Evolutionary conservation across 2,888 invertebrate genomes (phyloP), one percentile per base, ranked within the genome.

Genomic region (Eupeodes luniger): DNA sequence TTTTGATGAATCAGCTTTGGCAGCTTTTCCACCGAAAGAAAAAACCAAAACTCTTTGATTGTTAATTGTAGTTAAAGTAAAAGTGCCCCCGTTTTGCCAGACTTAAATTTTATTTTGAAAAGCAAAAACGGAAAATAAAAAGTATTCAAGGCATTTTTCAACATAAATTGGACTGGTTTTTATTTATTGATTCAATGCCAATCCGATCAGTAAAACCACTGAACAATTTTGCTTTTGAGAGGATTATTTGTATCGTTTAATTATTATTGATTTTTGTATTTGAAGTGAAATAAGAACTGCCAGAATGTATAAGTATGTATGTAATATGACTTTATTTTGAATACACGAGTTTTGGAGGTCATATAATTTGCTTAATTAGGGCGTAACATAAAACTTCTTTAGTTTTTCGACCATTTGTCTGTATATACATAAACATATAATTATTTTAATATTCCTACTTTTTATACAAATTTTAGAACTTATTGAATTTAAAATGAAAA

Each of bases 141-240:
- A 19, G 19, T 2, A 14, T 59, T 9, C 6, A 59, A 34, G 4
- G 10, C 19, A 57, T 57, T 57, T 27, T 57, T 57, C 19, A 57
- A 57, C 57, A 12, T 5, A 34, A 59, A 59, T 59, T 34, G 34
- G 34, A 34, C 34, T 12, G 57, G 6, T 59, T 12, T 59, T 14
- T 14, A 19, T 34, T 57, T 34, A 57, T 59, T 59, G 57, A 59
- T 34, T 59, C 57, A 59, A 14, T 59, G 57, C 57, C 57, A 59
- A 59, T 59, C 14, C 27, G 27, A 7, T 59, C 57, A 27, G 12
- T 1, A 57, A 59, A 59, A 34, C 34, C 57, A 59, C 12, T 59
- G 57, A 59, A 59, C 34, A 59, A 34, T 57, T 59, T 11, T 59
- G 12, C 57, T 34, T 59, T 59, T 59, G 9, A 40, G 57, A 34